Percentiles rank a stretch among this genome's conserved stretches.
phyloP scores from a whole-genome alignment of 2,113 vertebrate genomes.

The Charina bottae region DNA sequence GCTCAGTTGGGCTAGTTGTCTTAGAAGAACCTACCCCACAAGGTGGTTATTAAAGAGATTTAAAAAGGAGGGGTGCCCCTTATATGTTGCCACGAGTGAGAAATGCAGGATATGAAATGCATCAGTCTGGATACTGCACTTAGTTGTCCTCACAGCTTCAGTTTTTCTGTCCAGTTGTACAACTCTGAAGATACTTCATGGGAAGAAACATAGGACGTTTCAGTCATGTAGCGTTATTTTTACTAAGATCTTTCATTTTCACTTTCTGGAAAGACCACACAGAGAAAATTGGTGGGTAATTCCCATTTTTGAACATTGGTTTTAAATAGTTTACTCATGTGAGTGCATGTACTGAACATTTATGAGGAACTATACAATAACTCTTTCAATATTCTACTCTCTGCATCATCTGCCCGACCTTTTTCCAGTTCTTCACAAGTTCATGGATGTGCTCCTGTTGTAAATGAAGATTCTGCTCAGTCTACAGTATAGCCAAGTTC shows the following conservation, averaged over 20 bases:
- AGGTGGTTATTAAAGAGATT: too few species aligned
- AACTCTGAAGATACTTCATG: not conserved
- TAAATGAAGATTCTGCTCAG: not conserved
- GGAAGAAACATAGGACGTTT: not conserved
- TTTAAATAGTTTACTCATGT: not conserved
- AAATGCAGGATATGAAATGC: too few species aligned
- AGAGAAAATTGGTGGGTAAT: not conserved
- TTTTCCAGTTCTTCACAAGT: not conserved
- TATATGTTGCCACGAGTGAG: too few species aligned
- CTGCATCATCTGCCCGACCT: constrained; percentile 3
- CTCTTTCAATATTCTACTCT: not conserved
- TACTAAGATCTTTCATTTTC: not conserved
- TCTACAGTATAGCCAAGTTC: not conserved
- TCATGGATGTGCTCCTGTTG: not conserved
- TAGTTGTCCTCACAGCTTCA: not conserved
- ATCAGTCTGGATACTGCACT: not conserved
- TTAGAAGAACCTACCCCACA: too few species aligned
- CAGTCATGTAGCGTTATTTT: not conserved
- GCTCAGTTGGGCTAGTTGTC: too few species aligned
- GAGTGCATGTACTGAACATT: not conserved
- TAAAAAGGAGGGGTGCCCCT: too few species aligned
- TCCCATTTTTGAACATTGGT: not conserved
- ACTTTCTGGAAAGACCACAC: not conserved
- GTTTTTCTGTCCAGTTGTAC: too few species aligned
- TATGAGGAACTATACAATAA: not conserved